Percentiles rank a stretch among this genome's conserved stretches.
Conservation (phyloP, 2,113 vertebrate species). For the Thalassarche chlororhynchos region DNA sequence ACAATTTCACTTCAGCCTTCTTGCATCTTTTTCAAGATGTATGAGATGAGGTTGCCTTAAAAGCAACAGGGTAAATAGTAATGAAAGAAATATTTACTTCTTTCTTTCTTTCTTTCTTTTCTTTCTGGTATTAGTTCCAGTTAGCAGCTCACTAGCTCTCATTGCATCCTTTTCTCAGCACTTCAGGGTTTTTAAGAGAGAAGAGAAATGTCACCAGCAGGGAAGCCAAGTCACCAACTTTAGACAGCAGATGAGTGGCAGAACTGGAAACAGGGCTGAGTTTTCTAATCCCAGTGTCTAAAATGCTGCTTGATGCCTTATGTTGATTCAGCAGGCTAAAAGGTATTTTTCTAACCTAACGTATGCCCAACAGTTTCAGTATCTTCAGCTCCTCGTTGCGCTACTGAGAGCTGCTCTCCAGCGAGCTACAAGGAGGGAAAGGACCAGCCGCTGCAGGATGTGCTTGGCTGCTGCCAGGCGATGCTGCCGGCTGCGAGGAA, state of each 20-base stretch:
- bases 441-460: neutral
- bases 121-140: neutral
- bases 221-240: neutral
- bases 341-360: neutral
- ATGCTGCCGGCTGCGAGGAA: neutral
- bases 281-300: neutral
- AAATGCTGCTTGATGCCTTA: neutral
- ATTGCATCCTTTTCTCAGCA: neutral
- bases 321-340: neutral
- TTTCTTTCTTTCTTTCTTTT: neutral
- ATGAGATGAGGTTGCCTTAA: neutral
- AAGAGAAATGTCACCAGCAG: neutral
- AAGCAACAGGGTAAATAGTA: neutral
- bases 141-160: neutral
- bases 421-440: neutral
- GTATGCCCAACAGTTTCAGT: neutral
- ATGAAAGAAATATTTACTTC: neutral
- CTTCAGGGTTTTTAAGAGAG: neutral
- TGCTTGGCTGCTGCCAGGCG: neutral
- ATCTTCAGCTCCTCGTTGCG: neutral
- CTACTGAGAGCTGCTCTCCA: neutral
- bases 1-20: neutral
- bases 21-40: neutral
- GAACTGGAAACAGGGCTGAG: neutral
- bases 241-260: neutral